phyloP scores from a whole-genome alignment of 2,888 invertebrate genomes.

The Eucriotettix oculatus region DNA sequence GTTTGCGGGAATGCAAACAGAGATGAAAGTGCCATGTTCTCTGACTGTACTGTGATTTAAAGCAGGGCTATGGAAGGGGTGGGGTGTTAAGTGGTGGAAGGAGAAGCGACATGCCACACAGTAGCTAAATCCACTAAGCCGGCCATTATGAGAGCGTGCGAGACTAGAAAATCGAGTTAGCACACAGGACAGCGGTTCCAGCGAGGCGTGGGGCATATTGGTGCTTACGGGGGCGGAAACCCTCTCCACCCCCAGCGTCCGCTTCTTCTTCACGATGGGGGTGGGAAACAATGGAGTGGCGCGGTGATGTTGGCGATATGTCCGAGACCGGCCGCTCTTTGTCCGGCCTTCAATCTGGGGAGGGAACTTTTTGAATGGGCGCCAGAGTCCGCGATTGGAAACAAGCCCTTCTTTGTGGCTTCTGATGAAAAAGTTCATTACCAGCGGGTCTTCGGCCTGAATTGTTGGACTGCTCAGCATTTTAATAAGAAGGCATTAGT shows the following conservation, averaged over 20 bases:
- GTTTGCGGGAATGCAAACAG: too few species aligned
- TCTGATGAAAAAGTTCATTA: too few species aligned
- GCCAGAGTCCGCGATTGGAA: too few species aligned
- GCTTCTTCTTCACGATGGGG: background rate
- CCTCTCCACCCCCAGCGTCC: background rate
- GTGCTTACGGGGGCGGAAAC: background rate
- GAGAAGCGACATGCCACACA: background rate
- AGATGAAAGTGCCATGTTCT: background rate
- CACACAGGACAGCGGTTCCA: conserved; percentile 1
- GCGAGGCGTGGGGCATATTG: background rate
- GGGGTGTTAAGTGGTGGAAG: background rate
- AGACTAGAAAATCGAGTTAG: conserved; percentile 7
- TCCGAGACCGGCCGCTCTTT: too few species aligned
- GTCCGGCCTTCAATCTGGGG: too few species aligned
- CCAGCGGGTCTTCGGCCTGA: too few species aligned
- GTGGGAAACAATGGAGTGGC: background rate
- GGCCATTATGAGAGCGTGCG: conserved; percentile 5
- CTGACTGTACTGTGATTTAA: background rate
- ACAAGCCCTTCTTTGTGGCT: too few species aligned
- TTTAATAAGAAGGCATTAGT: too few species aligned
- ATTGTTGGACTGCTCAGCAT: too few species aligned
- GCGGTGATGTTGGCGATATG: too few species aligned
- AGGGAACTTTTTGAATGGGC: too few species aligned
- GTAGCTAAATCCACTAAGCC: conserved; percentile 5
- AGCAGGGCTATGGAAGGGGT: background rate